Evolutionary conservation across 2,113 vertebrate species (phyloP), one percentile per base, ranked within the genome.

Genomic region (Sphaerodactylus townsendi): DNA sequence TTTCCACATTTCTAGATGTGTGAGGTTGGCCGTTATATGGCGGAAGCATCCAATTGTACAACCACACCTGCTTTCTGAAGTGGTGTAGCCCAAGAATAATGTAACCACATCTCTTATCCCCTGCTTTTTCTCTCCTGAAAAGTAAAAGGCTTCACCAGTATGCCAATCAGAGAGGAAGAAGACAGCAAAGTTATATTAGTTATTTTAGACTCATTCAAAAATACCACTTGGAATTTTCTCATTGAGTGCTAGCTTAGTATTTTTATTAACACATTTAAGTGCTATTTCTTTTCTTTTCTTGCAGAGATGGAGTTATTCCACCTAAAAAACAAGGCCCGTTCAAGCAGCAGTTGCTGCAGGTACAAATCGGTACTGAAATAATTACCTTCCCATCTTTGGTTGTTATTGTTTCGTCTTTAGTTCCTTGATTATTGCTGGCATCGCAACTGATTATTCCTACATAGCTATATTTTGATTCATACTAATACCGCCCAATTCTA

Each of bases 341-440:
- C 86, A 85, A 92, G 89, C 79, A 84, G 59, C 69, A 93, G 82
- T 82, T 87, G 81, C 68, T 87, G 59, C 69, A 83, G 72, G 85
- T 90, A 89, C 75, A 79, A 86, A 72, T 90, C 71, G 17, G 5
- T 83, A 88, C 82, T 2, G 64, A 88, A 87, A 77, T 77, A 81
- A 91, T 91, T 91, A 86, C 50, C 79, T 85, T 77, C 70, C 79
- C 83, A 85, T 85, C 66, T 85, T 84, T 86, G 87, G 81, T 75
- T 25, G 64, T 1, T 73, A 33, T 37, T 64, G 10, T 33, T 74
- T 89, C 85, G 28, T 84, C 82, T 81, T 87, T 46, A 3, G 56
- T 86, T 85, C 28, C 10, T 39, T 66, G 41, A 73, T 30, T 81
- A 79, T 21, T 73, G 87, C 46, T 79, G 68, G 77, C 50, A 79